Conservation (phyloP, 2,888 invertebrate genomes). For the Folsomia manolachei region DNA sequence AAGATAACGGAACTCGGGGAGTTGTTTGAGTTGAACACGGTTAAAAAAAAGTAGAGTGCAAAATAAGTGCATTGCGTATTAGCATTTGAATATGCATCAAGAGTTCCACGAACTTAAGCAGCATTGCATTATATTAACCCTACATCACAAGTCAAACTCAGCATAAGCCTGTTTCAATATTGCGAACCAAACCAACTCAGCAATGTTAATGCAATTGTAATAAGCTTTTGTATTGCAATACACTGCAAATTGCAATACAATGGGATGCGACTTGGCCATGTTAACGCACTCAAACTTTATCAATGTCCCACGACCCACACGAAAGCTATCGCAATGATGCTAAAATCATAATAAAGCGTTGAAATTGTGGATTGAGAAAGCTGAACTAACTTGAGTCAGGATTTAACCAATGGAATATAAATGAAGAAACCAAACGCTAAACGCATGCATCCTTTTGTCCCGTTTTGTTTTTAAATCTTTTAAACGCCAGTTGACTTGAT, state of each 20-base stretch:
- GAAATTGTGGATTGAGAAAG: background rate
- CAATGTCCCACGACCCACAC: background rate
- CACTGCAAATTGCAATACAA: no score
- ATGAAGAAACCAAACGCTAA: no score
- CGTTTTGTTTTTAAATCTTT: background rate
- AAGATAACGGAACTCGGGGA: background rate
- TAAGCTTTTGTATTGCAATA: conserved; percentile 10
- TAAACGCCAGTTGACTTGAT: background rate
- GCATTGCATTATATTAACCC: no score
- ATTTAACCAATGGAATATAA: no score
- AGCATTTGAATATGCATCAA: background rate
- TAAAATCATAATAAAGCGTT: background rate
- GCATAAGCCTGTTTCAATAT: no score
- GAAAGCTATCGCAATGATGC: no score
- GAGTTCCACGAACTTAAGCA: background rate
- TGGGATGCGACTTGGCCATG: background rate
- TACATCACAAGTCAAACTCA: conserved; percentile 18
- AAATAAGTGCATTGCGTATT: background rate
- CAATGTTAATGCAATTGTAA: no score
- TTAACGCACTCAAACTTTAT: background rate
- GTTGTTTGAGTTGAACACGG: conserved; percentile 23
- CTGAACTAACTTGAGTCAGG: background rate
- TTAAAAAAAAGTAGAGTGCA: conserved; percentile 18
- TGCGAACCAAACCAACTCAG: no score
- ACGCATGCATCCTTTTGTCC: background rate